Evolutionary conservation across 2,113 vertebrate species (phyloP), one percentile per base, ranked within the genome.

Genomic region (Reinhardtius hippoglossoides): DNA sequence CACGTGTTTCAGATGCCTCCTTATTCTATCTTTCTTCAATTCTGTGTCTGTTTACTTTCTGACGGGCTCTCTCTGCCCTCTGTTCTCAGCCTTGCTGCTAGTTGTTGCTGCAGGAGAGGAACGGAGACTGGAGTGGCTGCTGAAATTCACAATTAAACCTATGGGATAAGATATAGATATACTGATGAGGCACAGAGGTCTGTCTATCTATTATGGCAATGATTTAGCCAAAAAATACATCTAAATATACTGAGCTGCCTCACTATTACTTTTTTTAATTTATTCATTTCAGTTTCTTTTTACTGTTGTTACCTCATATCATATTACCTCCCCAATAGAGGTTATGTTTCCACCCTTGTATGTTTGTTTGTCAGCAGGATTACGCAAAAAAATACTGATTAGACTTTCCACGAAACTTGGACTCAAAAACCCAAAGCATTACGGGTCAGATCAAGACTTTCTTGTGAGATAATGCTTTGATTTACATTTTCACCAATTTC

Each of bases 1-100:
- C 97, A 94, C 97, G 95, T 98, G 96, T 94, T 95, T 95, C 87
- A 92, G 91, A 98, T 98, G 91, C 96, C 96, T 91, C 76, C 92
- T 74, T 96, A 95, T 97, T 98, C 96, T 96, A 97, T 96, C 95
- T 98, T 98, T 96, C 97, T 95, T 98, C 97, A 97, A 97, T 98
- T 96, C 95, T 93, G 92, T 94, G 91, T 95, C 96, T 98, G 96
- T 98, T 98, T 96, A 97, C 90, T 89, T 95, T 98, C 94, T 95
- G 97, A 97, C 95, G 87, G 90, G 84, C 91, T 91, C 93, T 97
- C 96, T 96, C 31, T 31, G 31, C 31, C 31, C 77, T 88, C 82
- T 88, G 73, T 88, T 89, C 83, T 87, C 86, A 87, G 87, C 78
- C 82, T 52, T 65, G 79, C 94, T 89, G 87, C 96, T 96, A 94